These are phyloP conservation scores for Piezodorus guildinii DNA, from an alignment of 1,140 invertebrate genomes.

Conservation along the genomic window DNA sequence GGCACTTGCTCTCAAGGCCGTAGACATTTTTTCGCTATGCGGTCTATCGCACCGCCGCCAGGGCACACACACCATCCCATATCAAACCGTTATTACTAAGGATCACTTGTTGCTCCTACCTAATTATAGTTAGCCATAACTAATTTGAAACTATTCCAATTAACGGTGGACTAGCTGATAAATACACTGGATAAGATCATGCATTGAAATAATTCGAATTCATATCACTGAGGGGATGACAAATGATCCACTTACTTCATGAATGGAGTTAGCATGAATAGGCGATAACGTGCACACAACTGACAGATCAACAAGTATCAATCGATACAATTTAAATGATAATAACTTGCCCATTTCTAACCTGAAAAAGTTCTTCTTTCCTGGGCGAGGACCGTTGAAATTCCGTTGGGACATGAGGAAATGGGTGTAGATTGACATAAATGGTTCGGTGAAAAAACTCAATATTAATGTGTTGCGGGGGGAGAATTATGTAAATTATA, in stretches of 20 bases:
- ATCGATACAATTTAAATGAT: background rate
- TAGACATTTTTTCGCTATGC: conserved; percentile 7
- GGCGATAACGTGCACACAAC: background rate
- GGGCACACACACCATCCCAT: too few relatives aligned
- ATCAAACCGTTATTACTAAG: too few relatives aligned
- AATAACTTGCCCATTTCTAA: conserved; percentile 1
- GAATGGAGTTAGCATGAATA: too few relatives aligned
- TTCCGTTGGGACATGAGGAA: conserved; percentile 8
- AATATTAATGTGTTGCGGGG: background rate
- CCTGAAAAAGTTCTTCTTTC: conserved; percentile 9
- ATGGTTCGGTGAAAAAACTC: background rate
- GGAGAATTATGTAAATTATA: background rate
- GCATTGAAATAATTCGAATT: too few relatives aligned
- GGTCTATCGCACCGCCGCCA: background rate
- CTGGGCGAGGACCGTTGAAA: conserved; percentile 11
- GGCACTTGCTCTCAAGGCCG: conserved; percentile 1
- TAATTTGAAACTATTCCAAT: too few relatives aligned
- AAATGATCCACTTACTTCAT: background rate
- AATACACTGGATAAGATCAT: too few relatives aligned
- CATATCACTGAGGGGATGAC: background rate
- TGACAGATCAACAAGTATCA: conserved; percentile 3
- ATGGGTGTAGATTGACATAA: background rate
- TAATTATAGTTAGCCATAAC: too few relatives aligned
- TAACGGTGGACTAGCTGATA: too few relatives aligned
- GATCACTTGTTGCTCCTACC: too few relatives aligned